These are phyloP conservation scores for Tridacna gigas DNA, from an alignment of 2,888 invertebrate species.

Conservation along the genomic window DNA sequence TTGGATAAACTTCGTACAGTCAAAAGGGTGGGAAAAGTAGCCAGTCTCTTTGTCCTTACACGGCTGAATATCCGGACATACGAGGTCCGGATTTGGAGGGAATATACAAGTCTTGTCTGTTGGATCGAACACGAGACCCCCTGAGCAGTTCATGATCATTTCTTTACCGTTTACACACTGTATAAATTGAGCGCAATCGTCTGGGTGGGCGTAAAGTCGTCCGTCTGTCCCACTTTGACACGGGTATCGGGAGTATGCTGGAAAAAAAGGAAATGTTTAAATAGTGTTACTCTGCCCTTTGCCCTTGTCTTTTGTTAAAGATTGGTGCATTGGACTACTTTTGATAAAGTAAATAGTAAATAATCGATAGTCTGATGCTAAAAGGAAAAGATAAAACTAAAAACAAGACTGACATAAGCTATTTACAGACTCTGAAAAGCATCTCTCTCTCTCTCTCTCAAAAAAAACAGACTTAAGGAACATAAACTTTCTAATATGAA, in stretches of 20 bases:
- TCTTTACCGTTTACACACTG: constrained; percentile 68
- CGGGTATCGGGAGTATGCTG: constrained; percentile 66
- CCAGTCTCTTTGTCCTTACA: constrained; percentile 70
- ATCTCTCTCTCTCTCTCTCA: too few species aligned
- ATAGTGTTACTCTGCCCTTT: not conserved
- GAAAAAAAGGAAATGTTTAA: constrained; percentile 25
- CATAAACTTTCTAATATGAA: too few species aligned
- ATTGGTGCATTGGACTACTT: not conserved
- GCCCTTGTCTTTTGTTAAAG: not conserved
- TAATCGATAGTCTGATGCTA: too few species aligned
- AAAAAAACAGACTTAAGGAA: too few species aligned
- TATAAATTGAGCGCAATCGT: constrained; percentile 69
- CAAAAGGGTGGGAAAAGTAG: constrained; percentile 74
- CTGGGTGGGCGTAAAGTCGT: constrained; percentile 64
- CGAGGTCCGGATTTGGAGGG: constrained; percentile 61
- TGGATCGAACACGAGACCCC: constrained; percentile 69
- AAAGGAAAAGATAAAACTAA: too few species aligned
- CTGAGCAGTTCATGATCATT: constrained; percentile 65
- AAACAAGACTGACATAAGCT: too few species aligned
- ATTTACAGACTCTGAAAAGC: too few species aligned
- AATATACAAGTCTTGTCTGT: constrained; percentile 64
- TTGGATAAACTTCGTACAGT: constrained; percentile 75
- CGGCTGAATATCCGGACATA: constrained; percentile 71
- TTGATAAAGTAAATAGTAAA: too few species aligned
- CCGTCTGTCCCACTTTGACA: constrained; percentile 58